Evolutionary conservation across 2,888 invertebrate genomes (phyloP).

Genomic region (Clunio marinus): DNA sequence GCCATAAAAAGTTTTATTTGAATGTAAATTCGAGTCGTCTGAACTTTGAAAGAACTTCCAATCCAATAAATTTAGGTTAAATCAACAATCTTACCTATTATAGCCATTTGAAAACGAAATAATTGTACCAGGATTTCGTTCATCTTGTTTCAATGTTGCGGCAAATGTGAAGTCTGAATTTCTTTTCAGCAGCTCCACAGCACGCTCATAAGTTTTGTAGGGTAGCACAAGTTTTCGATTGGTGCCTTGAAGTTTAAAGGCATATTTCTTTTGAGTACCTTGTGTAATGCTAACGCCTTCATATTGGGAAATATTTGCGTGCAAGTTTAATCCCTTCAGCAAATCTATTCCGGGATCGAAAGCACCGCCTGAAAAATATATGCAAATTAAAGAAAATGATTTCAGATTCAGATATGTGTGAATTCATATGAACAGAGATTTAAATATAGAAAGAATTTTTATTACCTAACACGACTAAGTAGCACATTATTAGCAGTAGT

Average conservation of each 20-base stretch:
- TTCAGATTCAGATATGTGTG: neutral
- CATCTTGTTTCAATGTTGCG: slow-evolving; percentile 72
- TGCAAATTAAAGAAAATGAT: neutral
- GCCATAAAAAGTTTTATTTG: too few relatives aligned
- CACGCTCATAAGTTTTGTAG: slow-evolving; percentile 52
- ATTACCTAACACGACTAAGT: slow-evolving; percentile 40
- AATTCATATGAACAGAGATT: neutral
- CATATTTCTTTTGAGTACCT: slow-evolving; percentile 39
- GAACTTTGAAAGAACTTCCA: too few relatives aligned
- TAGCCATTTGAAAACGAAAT: slow-evolving; percentile 76
- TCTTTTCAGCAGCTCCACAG: slow-evolving; percentile 63
- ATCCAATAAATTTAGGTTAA: neutral
- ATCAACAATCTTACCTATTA: slow-evolving; percentile 57
- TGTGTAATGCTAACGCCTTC: slow-evolving; percentile 59
- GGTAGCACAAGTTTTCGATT: slow-evolving; percentile 42
- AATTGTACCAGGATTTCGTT: slow-evolving; percentile 76
- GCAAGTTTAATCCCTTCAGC: slow-evolving; percentile 72
- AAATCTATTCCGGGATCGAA: slow-evolving; percentile 65
- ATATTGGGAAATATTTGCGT: slow-evolving; percentile 69
- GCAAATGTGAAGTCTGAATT: slow-evolving; percentile 77
- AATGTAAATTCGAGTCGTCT: too few relatives aligned
- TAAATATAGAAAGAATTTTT: neutral
- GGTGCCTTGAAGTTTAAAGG: slow-evolving; percentile 31
- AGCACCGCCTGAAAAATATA: slow-evolving; percentile 57
- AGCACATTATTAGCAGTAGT: slow-evolving; percentile 38